A percentile compares a stretch with the other conserved stretches of the same genome.
Evolutionary conservation across 2,888 invertebrate genomes (phyloP).

Genomic region (Dexiosoma caninum): DNA sequence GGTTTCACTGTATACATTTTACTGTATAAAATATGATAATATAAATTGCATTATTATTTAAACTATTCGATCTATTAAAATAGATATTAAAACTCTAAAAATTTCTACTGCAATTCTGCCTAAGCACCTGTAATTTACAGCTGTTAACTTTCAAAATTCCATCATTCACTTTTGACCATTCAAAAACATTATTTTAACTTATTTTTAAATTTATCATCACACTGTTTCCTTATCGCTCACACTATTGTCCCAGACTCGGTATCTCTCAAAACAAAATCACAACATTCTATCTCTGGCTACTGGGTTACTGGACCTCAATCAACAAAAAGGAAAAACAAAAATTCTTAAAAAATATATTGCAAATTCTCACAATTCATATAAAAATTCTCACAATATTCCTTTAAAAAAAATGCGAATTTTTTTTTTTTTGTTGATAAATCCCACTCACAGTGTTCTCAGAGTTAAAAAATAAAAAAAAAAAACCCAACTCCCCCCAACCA

Average conservation of each 20-base stretch:
- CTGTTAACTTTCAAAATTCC: too few relatives aligned
- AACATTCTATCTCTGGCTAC: conserved; percentile 30
- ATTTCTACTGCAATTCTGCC: too few relatives aligned
- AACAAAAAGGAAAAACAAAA: conserved; percentile 3
- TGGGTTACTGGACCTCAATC: conserved; percentile 55
- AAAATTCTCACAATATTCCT: conserved; percentile 19
- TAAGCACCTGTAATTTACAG: too few relatives aligned
- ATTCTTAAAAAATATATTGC: conserved; percentile 7
- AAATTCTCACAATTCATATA: conserved; percentile 11
- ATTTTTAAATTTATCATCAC: not conserved
- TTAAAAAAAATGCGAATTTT: too few relatives aligned
- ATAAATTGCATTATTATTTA: too few relatives aligned
- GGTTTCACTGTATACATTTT: too few relatives aligned
- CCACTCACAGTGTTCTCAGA: conserved; percentile 25
- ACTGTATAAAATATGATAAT: too few relatives aligned
- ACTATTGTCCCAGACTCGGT: not conserved
- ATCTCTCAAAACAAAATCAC: conserved; percentile 11
- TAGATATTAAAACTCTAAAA: too few relatives aligned
- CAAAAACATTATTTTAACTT: not conserved
- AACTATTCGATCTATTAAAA: too few relatives aligned
- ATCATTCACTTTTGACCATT: too few relatives aligned
- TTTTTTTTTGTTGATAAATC: not conserved
- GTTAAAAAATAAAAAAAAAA: not conserved
- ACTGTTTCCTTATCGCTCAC: not conserved
- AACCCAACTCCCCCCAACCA: not conserved